Base-by-base conservation (phyloP, 2,113 vertebrate genomes). In the Lethenteron reissneri region DNA sequence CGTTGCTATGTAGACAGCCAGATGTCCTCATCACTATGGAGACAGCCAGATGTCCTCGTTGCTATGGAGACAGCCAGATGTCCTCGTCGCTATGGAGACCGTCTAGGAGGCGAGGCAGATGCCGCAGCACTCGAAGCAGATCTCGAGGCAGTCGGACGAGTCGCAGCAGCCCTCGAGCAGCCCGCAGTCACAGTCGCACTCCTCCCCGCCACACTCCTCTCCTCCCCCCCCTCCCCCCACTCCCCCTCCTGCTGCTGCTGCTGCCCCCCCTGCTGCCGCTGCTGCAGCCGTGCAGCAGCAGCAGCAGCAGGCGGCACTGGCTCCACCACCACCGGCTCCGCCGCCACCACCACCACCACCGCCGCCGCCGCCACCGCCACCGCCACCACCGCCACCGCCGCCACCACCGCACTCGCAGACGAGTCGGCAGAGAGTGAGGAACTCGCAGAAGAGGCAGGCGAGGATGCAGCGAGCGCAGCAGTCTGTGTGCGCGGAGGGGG, bases 111-210 rank as follows among this genome's bases (percentile, higher is more conserved):
- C 95, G 81, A 99, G 96, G 81, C 94, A 99, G 74, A 99, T 87
- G 70, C 92, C 94, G 3, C 94, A 99, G 82, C 94, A 99, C 83
- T 97, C 94, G 92, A 99, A 97, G 79, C 94, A 99, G 82, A 99
- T 97, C 84, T 99, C 94, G 76, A 99, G 84, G 81, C 94, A 97
- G 85, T 99, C 92, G 1, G 92, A 90, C 0, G 94, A 99, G 83
- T 97, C 94, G 71, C 94, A 99, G 85, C 94, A 99, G 75, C 92
- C 94, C 58, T 99, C 94, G 58, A 99, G 85, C 82, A 99, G 95
- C 80, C 94, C 94, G 70, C 94, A 99, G 87, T 99, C 94, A 84
- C 92, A 89, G 84, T 92, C 92, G 70, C 94, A 99, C 79, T 90
- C 90, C 59, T 92, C 95, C 80, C 94, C 91, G 0, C 87, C 88